A percentile compares a stretch with the other conserved stretches of the same genome.
Conservation (phyloP, 2,888 invertebrate genomes). For the Diarsia dahlii region DNA sequence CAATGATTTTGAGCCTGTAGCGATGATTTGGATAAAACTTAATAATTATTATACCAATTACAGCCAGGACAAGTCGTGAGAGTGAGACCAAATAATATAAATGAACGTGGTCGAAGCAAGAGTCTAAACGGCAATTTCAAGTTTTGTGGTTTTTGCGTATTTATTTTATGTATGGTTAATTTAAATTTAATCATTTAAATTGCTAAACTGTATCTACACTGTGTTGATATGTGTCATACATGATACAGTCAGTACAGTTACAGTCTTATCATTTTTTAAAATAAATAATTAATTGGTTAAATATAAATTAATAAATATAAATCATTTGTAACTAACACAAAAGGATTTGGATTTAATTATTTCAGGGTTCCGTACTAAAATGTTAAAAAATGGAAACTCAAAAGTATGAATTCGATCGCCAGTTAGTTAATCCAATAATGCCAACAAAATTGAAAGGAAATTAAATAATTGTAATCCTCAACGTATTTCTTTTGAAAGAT, state of each 20-base stretch:
- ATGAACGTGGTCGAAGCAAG: too few relatives aligned
- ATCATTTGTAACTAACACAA: background rate
- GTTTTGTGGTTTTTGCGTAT: too few relatives aligned
- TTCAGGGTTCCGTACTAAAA: background rate
- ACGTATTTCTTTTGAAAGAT: background rate
- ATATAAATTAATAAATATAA: background rate
- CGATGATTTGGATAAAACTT: background rate
- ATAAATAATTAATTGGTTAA: conserved; percentile 11
- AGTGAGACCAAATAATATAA: too few relatives aligned
- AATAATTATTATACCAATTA: too few relatives aligned
- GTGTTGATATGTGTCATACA: too few relatives aligned
- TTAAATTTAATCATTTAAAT: too few relatives aligned
- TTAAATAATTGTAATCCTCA: background rate
- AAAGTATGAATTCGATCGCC: background rate
- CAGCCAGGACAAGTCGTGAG: too few relatives aligned
- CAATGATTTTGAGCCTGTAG: background rate
- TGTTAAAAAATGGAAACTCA: background rate
- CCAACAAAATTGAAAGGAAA: background rate
- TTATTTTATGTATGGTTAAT: too few relatives aligned
- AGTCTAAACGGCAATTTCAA: too few relatives aligned
- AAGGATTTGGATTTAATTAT: background rate
- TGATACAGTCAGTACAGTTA: too few relatives aligned
- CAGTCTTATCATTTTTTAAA: background rate
- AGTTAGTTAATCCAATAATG: background rate
- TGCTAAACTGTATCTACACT: too few relatives aligned